Evolutionary conservation across 2,113 vertebrate genomes (phyloP).

Genomic region (Microcebus tavaratra): DNA sequence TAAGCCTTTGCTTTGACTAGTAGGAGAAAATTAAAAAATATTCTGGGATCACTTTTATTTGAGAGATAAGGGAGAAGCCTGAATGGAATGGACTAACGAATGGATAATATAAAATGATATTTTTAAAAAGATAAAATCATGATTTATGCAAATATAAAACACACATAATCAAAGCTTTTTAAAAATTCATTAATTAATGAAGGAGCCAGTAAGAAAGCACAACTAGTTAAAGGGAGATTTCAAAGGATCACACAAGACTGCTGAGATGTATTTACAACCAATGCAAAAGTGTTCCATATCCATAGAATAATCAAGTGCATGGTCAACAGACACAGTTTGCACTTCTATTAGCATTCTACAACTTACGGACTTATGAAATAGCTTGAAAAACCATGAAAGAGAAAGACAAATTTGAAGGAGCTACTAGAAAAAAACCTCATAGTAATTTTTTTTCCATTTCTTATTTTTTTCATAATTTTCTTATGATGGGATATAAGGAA

Average conservation of each 20-base stretch:
- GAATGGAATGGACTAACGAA: background rate
- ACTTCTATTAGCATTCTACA: background rate
- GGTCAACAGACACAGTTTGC: background rate
- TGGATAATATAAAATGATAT: background rate
- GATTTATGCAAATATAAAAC: background rate
- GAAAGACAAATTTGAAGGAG: background rate
- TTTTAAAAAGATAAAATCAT: background rate
- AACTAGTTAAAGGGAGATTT: background rate
- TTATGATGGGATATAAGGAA: background rate
- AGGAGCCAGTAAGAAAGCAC: background rate
- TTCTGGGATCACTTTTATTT: background rate
- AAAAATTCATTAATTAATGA: background rate
- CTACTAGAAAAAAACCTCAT: background rate
- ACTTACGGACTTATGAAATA: background rate
- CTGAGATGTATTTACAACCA: background rate
- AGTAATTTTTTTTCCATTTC: background rate
- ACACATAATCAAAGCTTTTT: background rate
- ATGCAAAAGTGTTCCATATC: background rate
- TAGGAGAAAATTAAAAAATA: background rate
- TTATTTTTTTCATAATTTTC: background rate
- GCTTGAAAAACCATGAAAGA: background rate
- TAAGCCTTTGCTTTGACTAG: background rate
- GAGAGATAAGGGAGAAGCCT: background rate
- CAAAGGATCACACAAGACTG: background rate
- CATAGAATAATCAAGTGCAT: background rate